Conservation (phyloP, 2,797 vertebrate genomes). For the Cichlasoma orientale region DNA sequence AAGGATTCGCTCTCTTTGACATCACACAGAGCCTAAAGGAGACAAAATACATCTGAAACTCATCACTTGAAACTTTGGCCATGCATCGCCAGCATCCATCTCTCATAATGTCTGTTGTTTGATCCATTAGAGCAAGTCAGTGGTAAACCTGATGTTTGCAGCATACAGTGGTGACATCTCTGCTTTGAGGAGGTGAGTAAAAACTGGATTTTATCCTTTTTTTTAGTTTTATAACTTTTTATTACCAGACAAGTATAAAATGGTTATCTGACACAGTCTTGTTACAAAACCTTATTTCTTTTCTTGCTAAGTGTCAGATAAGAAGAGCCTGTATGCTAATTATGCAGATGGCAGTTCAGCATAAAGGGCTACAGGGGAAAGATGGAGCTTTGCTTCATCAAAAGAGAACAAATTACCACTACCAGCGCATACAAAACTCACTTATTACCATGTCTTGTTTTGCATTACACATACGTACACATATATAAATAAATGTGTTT, state of each 20-base stretch:
- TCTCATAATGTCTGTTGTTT: not conserved
- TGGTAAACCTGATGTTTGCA: conserved; percentile 90
- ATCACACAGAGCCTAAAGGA: not conserved
- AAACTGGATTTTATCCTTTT: not conserved
- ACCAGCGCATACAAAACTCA: not conserved
- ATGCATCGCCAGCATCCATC: not conserved
- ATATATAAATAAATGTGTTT: not conserved
- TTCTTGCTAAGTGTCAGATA: not conserved
- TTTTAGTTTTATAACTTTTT: not conserved
- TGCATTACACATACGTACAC: too few relatives aligned
- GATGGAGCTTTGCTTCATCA: too few relatives aligned
- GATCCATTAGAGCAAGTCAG: conserved; percentile 84
- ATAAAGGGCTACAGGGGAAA: too few relatives aligned
- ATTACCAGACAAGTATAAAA: not conserved
- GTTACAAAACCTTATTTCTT: not conserved
- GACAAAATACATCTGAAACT: not conserved
- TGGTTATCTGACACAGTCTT: not conserved
- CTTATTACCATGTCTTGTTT: not conserved
- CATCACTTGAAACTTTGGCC: not conserved
- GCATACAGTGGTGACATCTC: conserved; percentile 88
- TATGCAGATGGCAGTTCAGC: too few relatives aligned
- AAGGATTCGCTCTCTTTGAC: not conserved
- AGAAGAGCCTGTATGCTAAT: not conserved
- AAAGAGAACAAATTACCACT: too few relatives aligned
- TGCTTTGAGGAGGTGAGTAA: conserved; percentile 84